Conservation (phyloP, 35 echinoderm and acorn worm genomes). For the Chiridota heheva region DNA sequence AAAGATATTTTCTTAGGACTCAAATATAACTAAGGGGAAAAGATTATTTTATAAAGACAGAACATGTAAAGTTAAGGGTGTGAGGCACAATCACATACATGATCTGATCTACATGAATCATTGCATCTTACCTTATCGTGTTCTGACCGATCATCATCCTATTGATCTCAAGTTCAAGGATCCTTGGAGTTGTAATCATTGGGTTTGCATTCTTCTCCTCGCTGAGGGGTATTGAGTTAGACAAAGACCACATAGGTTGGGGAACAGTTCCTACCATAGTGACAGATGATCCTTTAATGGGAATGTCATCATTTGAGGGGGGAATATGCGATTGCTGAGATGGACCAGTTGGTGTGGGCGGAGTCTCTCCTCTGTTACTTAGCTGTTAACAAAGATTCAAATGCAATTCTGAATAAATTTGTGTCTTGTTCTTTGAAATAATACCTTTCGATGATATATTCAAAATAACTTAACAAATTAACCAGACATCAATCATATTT, state of each 20-base stretch:
- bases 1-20: too few relatives aligned
- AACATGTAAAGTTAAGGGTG: too few relatives aligned
- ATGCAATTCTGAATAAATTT: too few relatives aligned
- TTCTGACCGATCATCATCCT: conserved; percentile 97
- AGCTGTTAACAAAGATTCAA: not conserved
- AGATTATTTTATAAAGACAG: too few relatives aligned
- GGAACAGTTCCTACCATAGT: conserved; percentile 66
- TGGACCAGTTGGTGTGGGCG: not conserved
- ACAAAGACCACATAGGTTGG: conserved; percentile 96
- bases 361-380: conserved; percentile 6
- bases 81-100: too few relatives aligned
- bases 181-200: conserved; percentile 75
- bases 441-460: too few relatives aligned
- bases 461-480: too few relatives aligned
- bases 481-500: too few relatives aligned
- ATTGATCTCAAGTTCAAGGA: conserved; percentile 96
- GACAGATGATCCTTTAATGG: conserved; percentile 73
- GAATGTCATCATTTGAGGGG: conserved; percentile 22
- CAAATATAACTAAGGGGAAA: too few relatives aligned
- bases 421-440: too few relatives aligned
- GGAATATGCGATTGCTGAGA: not conserved
- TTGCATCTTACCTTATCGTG: conserved; percentile 81
- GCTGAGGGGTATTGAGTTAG: conserved; percentile 59
- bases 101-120: too few relatives aligned
- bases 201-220: too few relatives aligned